Conservation (phyloP, 2,797 vertebrate genomes). For the Clarias pachynema region DNA sequence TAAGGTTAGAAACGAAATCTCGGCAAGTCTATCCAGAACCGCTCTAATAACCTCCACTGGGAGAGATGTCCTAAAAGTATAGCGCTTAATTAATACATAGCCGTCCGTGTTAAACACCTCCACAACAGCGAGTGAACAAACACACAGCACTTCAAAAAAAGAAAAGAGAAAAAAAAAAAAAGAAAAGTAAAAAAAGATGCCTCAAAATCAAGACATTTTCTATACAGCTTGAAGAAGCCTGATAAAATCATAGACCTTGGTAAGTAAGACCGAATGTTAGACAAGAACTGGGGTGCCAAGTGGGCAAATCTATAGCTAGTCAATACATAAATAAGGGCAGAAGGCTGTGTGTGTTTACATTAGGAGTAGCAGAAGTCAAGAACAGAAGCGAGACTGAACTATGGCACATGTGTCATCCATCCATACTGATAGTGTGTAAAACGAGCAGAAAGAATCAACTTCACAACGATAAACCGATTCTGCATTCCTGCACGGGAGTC, state of each 20-base stretch:
- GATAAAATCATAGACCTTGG: conserved; percentile 40
- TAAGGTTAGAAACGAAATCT: conserved; percentile 18
- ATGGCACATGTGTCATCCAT: conserved; percentile 34
- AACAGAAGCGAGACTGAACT: conserved; percentile 32
- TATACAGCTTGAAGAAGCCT: conserved; percentile 17
- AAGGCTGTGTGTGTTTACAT: conserved; percentile 47
- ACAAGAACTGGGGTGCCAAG: conserved; percentile 25
- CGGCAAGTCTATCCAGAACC: conserved; percentile 5
- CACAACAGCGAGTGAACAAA: conserved; percentile 25
- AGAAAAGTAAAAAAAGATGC: conserved; percentile 2
- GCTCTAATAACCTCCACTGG: conserved; percentile 31
- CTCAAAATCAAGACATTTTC: neutral
- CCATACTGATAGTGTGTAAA: conserved; percentile 45
- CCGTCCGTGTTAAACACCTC: conserved; percentile 14
- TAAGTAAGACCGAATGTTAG: conserved; percentile 41
- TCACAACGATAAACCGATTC: neutral
- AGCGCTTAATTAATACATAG: conserved; percentile 24
- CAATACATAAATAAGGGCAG: conserved; percentile 55
- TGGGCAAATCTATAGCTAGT: conserved; percentile 47
- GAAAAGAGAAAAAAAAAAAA: too few relatives aligned
- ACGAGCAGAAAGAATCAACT: conserved; percentile 38
- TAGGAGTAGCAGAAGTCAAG: conserved; percentile 40
- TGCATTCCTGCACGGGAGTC: neutral
- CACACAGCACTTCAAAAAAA: conserved; percentile 14
- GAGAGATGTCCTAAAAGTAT: conserved; percentile 20